These are phyloP conservation scores for Eupithecia inturbata DNA, from an alignment of 2,888 invertebrate species.

Conservation along the genomic window DNA sequence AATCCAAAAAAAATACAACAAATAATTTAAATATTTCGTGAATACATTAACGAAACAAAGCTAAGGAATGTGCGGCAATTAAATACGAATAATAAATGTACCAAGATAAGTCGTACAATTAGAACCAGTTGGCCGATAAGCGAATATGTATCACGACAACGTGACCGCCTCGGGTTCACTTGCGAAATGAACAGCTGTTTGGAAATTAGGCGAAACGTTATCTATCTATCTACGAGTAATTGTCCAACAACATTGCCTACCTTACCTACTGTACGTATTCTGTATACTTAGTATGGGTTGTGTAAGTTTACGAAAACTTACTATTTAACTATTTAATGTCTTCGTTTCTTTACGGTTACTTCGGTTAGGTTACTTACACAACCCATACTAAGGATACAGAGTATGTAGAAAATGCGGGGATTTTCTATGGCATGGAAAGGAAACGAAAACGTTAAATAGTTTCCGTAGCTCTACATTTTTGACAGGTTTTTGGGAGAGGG, in stretches of 20 bases:
- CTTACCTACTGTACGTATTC: neutral
- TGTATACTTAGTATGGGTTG: neutral
- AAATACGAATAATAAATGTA: conserved; percentile 31
- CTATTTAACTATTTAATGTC: too few relatives aligned
- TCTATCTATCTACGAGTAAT: conserved; percentile 2
- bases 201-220: conserved; percentile 16
- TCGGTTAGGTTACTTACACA: too few relatives aligned
- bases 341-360: too few relatives aligned
- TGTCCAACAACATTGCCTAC: neutral
- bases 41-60: neutral
- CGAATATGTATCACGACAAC: conserved; percentile 55
- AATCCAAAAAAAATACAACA: neutral
- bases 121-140: conserved; percentile 54
- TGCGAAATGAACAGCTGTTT: conserved; percentile 23
- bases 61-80: neutral
- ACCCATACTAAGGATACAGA: too few relatives aligned
- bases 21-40: neutral
- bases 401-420: too few relatives aligned
- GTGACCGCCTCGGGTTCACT: conserved; percentile 52
- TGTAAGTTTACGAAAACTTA: neutral
- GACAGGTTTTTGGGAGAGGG: neutral
- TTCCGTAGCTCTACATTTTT: too few relatives aligned
- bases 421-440: too few relatives aligned
- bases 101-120: conserved; percentile 48
- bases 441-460: too few relatives aligned